A percentile compares a stretch with the other conserved stretches of the same genome.
phyloP scores from a whole-genome alignment of 1,140 invertebrate species.

The Diachasmimorpha longicaudata region DNA sequence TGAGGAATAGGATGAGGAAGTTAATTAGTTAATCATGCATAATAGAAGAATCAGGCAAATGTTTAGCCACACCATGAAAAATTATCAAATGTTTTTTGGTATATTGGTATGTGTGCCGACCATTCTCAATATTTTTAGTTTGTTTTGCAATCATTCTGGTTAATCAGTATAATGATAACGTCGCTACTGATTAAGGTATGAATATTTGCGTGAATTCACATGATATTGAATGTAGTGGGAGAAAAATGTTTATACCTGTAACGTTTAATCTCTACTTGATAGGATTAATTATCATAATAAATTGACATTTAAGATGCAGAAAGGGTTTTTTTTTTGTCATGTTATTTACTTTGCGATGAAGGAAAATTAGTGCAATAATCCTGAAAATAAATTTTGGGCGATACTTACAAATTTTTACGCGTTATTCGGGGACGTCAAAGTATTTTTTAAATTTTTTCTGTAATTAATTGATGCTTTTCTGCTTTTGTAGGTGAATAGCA shows the following conservation, averaged over 20 bases:
- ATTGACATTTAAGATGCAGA: not conserved
- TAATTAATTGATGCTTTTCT: too few relatives aligned
- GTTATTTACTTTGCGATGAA: too few relatives aligned
- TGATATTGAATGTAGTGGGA: not conserved
- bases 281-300: slow-evolving; percentile 20
- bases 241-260: slow-evolving; percentile 19
- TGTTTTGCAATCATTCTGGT: not conserved
- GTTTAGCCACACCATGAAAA: not conserved
- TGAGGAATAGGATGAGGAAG: too few relatives aligned
- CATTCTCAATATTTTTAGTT: not conserved
- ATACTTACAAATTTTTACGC: too few relatives aligned
- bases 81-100: not conserved
- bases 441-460: too few relatives aligned
- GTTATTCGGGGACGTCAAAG: too few relatives aligned
- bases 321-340: not conserved
- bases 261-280: slow-evolving; percentile 15
- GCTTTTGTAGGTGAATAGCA: too few relatives aligned
- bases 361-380: too few relatives aligned
- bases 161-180: not conserved
- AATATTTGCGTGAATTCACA: not conserved
- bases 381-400: too few relatives aligned
- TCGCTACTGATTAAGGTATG: not conserved
- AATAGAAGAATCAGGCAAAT: too few relatives aligned
- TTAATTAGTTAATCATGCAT: too few relatives aligned
- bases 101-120: not conserved